Percentiles rank a stretch among this genome's conserved stretches.
Evolutionary conservation across 2,888 invertebrate genomes (phyloP).

Genomic region (Hirtodrosophila alboralis): DNA sequence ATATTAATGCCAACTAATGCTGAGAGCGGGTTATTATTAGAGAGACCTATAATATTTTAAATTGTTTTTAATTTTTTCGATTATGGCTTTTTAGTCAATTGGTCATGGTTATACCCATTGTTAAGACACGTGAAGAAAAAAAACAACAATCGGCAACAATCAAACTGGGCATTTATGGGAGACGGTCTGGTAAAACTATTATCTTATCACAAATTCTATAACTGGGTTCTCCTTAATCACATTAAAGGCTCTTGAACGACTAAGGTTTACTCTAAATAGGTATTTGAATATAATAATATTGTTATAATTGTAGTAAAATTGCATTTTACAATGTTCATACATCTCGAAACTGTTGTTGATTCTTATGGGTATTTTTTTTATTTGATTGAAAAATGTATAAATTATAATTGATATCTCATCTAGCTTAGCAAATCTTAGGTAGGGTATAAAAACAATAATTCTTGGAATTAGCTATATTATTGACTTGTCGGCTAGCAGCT

Average conservation of each 20-base stretch:
- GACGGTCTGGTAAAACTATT: slow-evolving; percentile 10
- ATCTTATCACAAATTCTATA: slow-evolving; percentile 44
- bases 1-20: slow-evolving; percentile 37
- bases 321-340: no score
- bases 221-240: slow-evolving; percentile 16
- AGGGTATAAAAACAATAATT: slow-evolving; percentile 15
- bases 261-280: slow-evolving; percentile 28
- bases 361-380: no score
- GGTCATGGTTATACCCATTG: slow-evolving; percentile 3
- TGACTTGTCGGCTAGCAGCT: slow-evolving; percentile 9
- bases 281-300: no score
- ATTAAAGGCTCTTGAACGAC: slow-evolving; percentile 1
- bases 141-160: background rate
- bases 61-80: background rate
- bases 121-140: background rate
- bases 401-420: no score
- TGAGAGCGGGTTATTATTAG: slow-evolving; percentile 6
- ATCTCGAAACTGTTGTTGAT: no score
- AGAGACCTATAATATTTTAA: no score
- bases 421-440: background rate
- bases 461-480: slow-evolving; percentile 12
- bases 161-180: background rate
- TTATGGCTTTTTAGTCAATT: background rate
- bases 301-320: no score
- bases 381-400: no score